These are phyloP conservation scores for Ophiodon elongatus DNA, from an alignment of 2,113 vertebrate genomes.

Conservation along the genomic window DNA sequence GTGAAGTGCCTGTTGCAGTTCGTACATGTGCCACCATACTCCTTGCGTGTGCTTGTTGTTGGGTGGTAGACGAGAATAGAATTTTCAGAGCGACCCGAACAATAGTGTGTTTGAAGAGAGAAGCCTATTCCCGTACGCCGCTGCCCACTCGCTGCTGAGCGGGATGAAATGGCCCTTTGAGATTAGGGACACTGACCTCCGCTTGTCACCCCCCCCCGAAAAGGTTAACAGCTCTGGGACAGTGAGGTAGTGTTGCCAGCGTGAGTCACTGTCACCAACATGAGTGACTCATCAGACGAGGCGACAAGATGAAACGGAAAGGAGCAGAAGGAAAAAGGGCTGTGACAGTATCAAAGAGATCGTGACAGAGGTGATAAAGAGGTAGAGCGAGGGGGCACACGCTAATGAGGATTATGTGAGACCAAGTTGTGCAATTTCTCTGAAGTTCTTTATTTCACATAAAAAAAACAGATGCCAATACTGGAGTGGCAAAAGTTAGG, in stretches of 20 bases:
- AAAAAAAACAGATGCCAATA: neutral
- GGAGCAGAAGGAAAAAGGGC: constrained; percentile 30
- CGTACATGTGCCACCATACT: constrained; percentile 9
- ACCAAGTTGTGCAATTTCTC: constrained; percentile 3
- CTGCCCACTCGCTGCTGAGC: constrained; percentile 56
- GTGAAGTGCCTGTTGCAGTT: neutral
- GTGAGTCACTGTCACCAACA: constrained; percentile 74
- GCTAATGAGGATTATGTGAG: constrained; percentile 26
- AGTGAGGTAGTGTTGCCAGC: constrained; percentile 59
- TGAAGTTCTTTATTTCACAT: constrained; percentile 8
- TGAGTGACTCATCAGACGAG: constrained; percentile 70
- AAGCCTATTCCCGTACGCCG: constrained; percentile 44
- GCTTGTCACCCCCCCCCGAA: constrained; percentile 44
- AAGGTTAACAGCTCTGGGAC: constrained; percentile 68
- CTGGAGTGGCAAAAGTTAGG: constrained; percentile 2
- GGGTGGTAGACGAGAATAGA: constrained; percentile 53
- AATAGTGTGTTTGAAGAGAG: constrained; percentile 57
- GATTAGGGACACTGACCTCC: constrained; percentile 67
- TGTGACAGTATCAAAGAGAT: constrained; percentile 53
- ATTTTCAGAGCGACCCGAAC: constrained; percentile 39
- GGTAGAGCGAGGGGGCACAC: neutral
- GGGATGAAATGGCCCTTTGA: constrained; percentile 63
- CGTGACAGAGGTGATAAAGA: constrained; percentile 11
- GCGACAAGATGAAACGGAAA: constrained; percentile 32
- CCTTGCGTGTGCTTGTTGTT: constrained; percentile 37